Base-by-base conservation (phyloP, 2,888 invertebrate genomes). In the Euzophera pinguis region DNA sequence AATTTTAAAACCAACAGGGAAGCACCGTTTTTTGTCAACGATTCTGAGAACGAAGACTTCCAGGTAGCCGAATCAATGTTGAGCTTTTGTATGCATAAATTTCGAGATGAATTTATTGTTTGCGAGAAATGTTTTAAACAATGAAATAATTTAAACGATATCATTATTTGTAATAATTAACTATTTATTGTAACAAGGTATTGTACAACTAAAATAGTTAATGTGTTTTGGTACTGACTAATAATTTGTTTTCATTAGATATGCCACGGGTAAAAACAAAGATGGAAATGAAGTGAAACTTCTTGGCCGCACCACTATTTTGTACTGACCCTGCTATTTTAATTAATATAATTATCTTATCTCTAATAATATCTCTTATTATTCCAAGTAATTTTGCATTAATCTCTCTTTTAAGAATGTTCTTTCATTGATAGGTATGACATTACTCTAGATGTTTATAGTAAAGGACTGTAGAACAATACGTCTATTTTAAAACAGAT, bases 11-110 rank as follows among this genome's bases (percentile, higher is more conserved):
- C 74, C 72, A 76, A 78, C 72, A 69, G 77, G 73, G 78, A 81
- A 75, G 77, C 72, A 65, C 66, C 53, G 62, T 75, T 83, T 86
- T 85, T 84, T 78, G 71, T 72, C 55, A 59, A 56, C 63, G 61
- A 62, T 86, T 86, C 85, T 75, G 56, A 68, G 87, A 86, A 86
- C 65, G 59, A 64, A 2, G 63, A 61, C 63, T 64, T 67, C 77
- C 89, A 89, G 89, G 88, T 88, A 90, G 83, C 69, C 60, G 64
- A 62, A 61, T 71, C 69, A 79, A 74, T 78, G 74, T 67, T 56
- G 60, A 59, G 61, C 73, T 75, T 79, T 84, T 76, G 77, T 78
- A 71, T 70, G 71, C 69, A 67, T 66, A 62, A 64, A 55, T 63
- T n/a, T 59, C 39, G 49, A 29, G 56, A 61, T 55, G 55, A 57